These are phyloP conservation scores for Drosophila sordidapex DNA, from an alignment of 2,888 invertebrate species.

Conservation along the genomic window DNA sequence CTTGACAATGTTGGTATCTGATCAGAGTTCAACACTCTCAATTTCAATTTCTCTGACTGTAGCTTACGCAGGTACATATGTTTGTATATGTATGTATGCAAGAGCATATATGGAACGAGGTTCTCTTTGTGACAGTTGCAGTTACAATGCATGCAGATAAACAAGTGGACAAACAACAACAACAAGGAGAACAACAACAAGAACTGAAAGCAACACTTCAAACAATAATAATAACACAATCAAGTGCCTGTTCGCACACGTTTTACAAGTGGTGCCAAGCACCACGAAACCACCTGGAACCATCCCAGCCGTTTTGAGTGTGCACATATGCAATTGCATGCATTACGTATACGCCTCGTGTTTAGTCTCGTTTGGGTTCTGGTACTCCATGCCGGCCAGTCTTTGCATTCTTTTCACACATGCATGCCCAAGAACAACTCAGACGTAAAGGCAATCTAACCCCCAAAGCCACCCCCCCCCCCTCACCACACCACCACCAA, in stretches of 20 bases:
- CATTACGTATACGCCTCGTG: slow-evolving; percentile 73
- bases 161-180: slow-evolving; percentile 47
- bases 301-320: slow-evolving; percentile 46
- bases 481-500: background rate
- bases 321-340: slow-evolving; percentile 60
- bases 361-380: slow-evolving; percentile 8
- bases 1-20: background rate
- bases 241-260: slow-evolving; percentile 79
- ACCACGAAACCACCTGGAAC: slow-evolving; percentile 12
- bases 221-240: slow-evolving; percentile 80
- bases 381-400: slow-evolving; percentile 36
- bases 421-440: slow-evolving; percentile 67
- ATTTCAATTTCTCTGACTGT: background rate
- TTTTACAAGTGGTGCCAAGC: slow-evolving; percentile 54
- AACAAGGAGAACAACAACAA: slow-evolving; percentile 6
- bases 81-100: background rate
- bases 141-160: slow-evolving; percentile 76
- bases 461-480: slow-evolving; percentile 10
- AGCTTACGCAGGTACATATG: background rate
- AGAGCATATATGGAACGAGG: slow-evolving; percentile 7
- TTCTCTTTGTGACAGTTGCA: slow-evolving; percentile 58
- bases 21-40: background rate
- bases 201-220: slow-evolving; percentile 76
- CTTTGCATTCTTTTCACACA: slow-evolving; percentile 73
- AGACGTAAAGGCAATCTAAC: slow-evolving; percentile 24